A percentile compares a stretch with the other conserved stretches of the same genome.
Conservation (phyloP, 2,888 invertebrate species). For the Papilio gigon region DNA sequence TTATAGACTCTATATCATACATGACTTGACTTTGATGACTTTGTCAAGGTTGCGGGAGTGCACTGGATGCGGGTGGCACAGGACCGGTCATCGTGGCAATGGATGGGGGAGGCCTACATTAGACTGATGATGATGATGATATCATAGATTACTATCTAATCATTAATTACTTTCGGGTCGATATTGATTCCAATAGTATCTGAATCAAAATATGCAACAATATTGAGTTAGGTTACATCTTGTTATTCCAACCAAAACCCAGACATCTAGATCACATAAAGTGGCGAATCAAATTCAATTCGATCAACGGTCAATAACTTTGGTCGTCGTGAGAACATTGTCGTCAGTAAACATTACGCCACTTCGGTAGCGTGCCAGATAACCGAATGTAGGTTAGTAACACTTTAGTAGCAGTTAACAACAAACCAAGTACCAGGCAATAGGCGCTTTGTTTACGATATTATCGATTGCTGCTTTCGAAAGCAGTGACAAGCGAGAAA, state of each 20-base stretch:
- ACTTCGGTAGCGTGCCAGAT: slow-evolving; percentile 51
- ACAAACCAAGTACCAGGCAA: slow-evolving; percentile 44
- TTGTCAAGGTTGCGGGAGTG: too few species aligned
- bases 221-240: not conserved
- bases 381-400: slow-evolving; percentile 59
- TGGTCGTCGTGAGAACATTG: slow-evolving; percentile 64
- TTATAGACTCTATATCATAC: too few species aligned
- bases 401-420: slow-evolving; percentile 41
- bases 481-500: slow-evolving; percentile 33
- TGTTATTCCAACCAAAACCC: slow-evolving; percentile 17
- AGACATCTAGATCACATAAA: slow-evolving; percentile 49
- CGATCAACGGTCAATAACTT: slow-evolving; percentile 57
- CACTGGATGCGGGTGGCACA: too few species aligned
- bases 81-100: too few species aligned
- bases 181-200: too few species aligned
- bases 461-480: slow-evolving; percentile 35
- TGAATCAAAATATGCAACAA: not conserved
- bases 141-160: too few species aligned
- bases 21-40: too few species aligned
- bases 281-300: slow-evolving; percentile 58
- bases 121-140: too few species aligned
- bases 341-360: slow-evolving; percentile 58
- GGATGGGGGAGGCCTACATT: too few species aligned
- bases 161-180: too few species aligned
- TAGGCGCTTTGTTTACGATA: slow-evolving; percentile 39